phyloP scores from a whole-genome alignment of 2,797 vertebrate species.

The Rallus crepitans region DNA sequence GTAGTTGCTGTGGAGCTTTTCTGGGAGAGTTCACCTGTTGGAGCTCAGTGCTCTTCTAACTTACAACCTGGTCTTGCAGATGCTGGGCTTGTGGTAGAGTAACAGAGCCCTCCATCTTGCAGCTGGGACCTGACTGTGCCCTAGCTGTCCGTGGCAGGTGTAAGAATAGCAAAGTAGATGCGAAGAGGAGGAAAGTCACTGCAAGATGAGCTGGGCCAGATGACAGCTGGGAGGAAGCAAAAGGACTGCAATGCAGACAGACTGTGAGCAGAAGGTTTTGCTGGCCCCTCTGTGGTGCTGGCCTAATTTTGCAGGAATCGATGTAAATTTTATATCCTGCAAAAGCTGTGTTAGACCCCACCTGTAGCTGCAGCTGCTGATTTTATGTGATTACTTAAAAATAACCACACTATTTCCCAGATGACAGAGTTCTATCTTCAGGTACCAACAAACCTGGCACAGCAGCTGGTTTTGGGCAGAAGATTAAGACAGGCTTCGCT shows the following conservation, averaged over 20 bases:
- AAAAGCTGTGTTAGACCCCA: not conserved
- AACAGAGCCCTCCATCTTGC: not conserved
- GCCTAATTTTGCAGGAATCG: not conserved
- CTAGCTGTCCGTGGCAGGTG: rapidly evolving
- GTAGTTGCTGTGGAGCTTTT: not conserved
- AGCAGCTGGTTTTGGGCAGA: not conserved
- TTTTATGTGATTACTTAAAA: not conserved
- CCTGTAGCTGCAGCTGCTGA: not conserved
- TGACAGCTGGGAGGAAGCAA: not conserved
- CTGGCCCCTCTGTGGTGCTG: not conserved
- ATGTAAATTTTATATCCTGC: not conserved
- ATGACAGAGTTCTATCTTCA: not conserved
- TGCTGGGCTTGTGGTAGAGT: not conserved
- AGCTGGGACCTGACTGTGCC: not conserved
- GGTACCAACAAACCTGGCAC: not conserved
- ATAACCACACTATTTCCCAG: not conserved
- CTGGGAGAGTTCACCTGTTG: not conserved
- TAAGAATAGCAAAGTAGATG: not conserved
- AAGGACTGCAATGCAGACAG: not conserved
- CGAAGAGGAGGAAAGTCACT: not conserved
- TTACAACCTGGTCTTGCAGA: not conserved
- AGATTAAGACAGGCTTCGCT: not conserved
- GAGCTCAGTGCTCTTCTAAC: not conserved
- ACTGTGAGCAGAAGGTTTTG: not conserved
- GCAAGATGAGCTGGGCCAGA: not conserved